Percentiles rank a stretch among this genome's conserved stretches.
Evolutionary conservation across 2,113 vertebrate genomes (phyloP).

Genomic region (Neogobius melanostomus): DNA sequence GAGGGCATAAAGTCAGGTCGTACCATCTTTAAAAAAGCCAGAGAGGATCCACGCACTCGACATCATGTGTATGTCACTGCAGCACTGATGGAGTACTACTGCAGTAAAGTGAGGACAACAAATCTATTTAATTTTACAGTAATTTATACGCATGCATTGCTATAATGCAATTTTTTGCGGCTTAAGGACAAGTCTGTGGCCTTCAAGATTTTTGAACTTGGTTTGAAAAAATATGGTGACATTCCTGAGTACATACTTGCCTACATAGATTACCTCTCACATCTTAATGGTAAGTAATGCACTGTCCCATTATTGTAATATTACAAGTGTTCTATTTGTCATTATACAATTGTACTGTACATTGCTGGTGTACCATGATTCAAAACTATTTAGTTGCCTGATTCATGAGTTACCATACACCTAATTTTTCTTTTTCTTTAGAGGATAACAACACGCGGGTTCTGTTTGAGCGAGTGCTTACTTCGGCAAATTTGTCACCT

Average conservation of each 20-base stretch:
- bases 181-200: constrained; percentile 96
- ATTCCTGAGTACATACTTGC: constrained; percentile 98
- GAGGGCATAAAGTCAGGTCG: constrained; percentile 98
- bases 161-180: background rate
- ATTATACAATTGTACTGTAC: no score
- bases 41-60: constrained; percentile 92
- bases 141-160: no score
- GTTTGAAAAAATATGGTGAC: constrained; percentile 98
- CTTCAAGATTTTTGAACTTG: constrained; percentile 99
- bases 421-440: constrained; percentile 54
- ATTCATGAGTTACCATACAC: background rate
- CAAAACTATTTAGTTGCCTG: no score
- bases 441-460: constrained; percentile 99
- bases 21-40: constrained; percentile 98
- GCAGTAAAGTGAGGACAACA: constrained; percentile 86
- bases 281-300: constrained; percentile 89
- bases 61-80: constrained; percentile 98
- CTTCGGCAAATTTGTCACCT: constrained; percentile 95
- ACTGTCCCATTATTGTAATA: background rate
- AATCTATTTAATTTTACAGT: background rate
- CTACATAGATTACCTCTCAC: constrained; percentile 98
- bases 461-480: constrained; percentile 98
- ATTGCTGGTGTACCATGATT: no score
- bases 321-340: no score
- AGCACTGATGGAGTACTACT: constrained; percentile 99